Conservation (phyloP, 2,113 vertebrate species). For the Aptenodytes patagonicus region DNA sequence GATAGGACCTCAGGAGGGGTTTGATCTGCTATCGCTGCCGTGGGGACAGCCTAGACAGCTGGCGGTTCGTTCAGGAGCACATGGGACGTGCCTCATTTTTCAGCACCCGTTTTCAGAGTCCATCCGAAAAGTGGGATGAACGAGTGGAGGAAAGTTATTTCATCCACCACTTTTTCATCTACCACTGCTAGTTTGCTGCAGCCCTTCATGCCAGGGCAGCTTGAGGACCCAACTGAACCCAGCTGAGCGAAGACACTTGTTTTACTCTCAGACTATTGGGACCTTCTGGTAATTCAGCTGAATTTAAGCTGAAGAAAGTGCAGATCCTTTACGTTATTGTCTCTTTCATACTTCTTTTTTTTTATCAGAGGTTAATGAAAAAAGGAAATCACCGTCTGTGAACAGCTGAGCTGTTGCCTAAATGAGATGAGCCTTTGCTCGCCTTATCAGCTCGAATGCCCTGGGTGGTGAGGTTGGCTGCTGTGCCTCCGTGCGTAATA, state of each 20-base stretch:
- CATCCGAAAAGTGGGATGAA: neutral
- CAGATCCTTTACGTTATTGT: neutral
- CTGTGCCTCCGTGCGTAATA: neutral
- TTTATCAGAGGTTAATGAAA: neutral
- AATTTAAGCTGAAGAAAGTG: neutral
- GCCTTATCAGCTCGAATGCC: neutral
- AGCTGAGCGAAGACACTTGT: neutral
- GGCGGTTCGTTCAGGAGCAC: rapidly evolving
- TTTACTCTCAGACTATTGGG: neutral
- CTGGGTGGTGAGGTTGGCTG: neutral
- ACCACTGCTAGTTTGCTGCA: neutral
- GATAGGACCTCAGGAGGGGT: neutral
- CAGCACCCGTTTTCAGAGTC: neutral
- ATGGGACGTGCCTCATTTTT: neutral
- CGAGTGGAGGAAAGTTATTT: neutral
- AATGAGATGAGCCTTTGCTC: neutral
- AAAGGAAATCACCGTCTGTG: neutral
- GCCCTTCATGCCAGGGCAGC: neutral
- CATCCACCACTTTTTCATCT: neutral
- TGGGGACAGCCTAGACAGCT: neutral
- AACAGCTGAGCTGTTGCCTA: neutral
- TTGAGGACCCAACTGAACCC: neutral
- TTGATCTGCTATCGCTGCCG: neutral
- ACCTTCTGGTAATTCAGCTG: neutral
- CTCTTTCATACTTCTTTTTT: neutral